phyloP scores from a whole-genome alignment of 2,888 invertebrate species.

The Hypsopygia costalis region DNA sequence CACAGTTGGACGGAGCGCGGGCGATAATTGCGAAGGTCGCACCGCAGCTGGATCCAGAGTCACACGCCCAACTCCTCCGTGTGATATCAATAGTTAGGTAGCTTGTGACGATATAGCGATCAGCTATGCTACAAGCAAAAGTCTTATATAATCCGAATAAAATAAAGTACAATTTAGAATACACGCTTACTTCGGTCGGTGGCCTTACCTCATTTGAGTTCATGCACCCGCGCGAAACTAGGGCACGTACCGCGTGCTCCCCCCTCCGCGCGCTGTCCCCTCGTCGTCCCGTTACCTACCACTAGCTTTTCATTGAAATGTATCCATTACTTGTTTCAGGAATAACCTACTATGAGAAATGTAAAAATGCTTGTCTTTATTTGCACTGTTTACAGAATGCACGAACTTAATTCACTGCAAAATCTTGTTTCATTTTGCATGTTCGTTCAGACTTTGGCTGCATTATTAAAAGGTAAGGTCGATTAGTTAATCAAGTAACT shows the following conservation, averaged over 20 bases:
- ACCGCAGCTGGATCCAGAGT: conserved; percentile 70
- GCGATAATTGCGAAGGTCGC: conserved; percentile 72
- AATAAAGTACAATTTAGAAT: conserved; percentile 53
- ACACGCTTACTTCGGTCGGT: conserved; percentile 61
- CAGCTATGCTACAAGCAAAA: conserved; percentile 32
- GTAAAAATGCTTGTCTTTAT: conserved; percentile 9
- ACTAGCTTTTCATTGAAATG: conserved; percentile 73
- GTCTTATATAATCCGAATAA: conserved; percentile 28
- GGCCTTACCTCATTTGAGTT: conserved; percentile 81
- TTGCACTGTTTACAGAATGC: conserved; percentile 3
- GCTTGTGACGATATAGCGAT: conserved; percentile 66
- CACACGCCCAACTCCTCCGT: conserved; percentile 63
- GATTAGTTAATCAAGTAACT: conserved; percentile 28
- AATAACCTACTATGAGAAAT: conserved; percentile 6
- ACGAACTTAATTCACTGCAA: not conserved
- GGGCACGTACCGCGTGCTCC: conserved; percentile 73
- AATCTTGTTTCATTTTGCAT: no score
- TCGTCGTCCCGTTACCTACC: conserved; percentile 63
- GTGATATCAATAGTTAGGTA: conserved; percentile 68
- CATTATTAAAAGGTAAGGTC: conserved; percentile 36
- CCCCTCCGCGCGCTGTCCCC: conserved; percentile 42
- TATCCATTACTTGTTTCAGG: conserved; percentile 39
- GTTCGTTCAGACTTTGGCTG: conserved; percentile 13
- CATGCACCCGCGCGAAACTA: conserved; percentile 79
- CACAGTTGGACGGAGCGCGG: conserved; percentile 45